Evolutionary conservation across 1,140 invertebrate genomes (phyloP).

Genomic region (Archivesica marissinica): DNA sequence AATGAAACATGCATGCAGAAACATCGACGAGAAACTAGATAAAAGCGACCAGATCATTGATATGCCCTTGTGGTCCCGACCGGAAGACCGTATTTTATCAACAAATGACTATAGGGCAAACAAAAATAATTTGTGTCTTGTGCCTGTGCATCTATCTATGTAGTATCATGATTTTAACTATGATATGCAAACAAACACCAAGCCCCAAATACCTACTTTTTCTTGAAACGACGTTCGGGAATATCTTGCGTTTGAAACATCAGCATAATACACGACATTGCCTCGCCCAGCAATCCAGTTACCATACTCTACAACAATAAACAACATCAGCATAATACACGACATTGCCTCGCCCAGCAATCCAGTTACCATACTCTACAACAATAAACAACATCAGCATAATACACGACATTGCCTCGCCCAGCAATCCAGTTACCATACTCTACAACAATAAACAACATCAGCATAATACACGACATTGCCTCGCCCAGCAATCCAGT

Average conservation of each 20-base stretch:
- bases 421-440: conserved; percentile 59
- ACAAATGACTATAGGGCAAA: too few relatives aligned
- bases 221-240: conserved; percentile 61
- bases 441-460: conserved; percentile 71
- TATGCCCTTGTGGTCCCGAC: too few relatives aligned
- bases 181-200: too few relatives aligned
- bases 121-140: too few relatives aligned
- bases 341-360: conserved; percentile 72
- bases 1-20: too few relatives aligned
- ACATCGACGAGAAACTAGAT: too few relatives aligned
- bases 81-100: too few relatives aligned
- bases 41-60: too few relatives aligned
- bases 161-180: too few relatives aligned
- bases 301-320: conserved; percentile 60
- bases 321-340: conserved; percentile 76
- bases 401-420: conserved; percentile 74
- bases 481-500: conserved; percentile 69
- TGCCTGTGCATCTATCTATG: too few relatives aligned
- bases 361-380: conserved; percentile 59
- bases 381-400: conserved; percentile 73
- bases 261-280: conserved; percentile 73
- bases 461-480: conserved; percentile 73
- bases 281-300: conserved; percentile 68
- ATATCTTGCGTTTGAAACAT: conserved; percentile 80
- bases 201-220: conserved; percentile 73